Base-by-base conservation (phyloP, 2,797 vertebrate species). In the Pseudochirops cupreus region DNA sequence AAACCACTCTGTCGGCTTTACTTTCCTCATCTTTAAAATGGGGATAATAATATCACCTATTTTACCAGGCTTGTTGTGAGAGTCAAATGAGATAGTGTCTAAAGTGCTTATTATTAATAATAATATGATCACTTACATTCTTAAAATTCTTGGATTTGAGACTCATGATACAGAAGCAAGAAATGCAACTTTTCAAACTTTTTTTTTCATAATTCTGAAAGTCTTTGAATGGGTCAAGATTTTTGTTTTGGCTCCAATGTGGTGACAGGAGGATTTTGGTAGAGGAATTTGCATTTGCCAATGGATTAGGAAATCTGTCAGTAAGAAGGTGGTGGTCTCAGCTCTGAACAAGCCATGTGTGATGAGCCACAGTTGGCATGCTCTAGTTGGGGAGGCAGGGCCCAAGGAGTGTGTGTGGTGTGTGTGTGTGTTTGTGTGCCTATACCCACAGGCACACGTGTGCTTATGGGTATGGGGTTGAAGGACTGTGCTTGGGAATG, bases 221-320 rank as follows among this genome's bases (percentile, higher is more conserved):
- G 62, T 7, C 90, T 33, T 82, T 31, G 1, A 14, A 39, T n/a
- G 24, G 89, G 89, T 21, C 33, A 52, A 0, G 93, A 74, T 13
- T 6, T 91, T 91, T 58, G 1, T 82, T 91, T 82, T 62, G 59
- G 0, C 94, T 92, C 0, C 0, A 5, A 96, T 91, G 92, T 89
- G 90, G 96, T 95, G 97, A 96, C 95, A 74, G 91, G 13, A 16
- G 91, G 87, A 91, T 33, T 95, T 92, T 91, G 92, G 90, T 52
- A 53, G 95, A 91, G 91, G 4, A 1, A 13, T 57, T 6, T 11
- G 91, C 6, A 0, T 92, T 90, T 95, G 95, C 97, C 67, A 33
- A 94, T 0, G 87, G 94, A 90, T 97, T 94, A 96, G 92, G 91
- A 93, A 93, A 53, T 1, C 53, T 87, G 59, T 97, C 93, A 4